Evolutionary conservation across 2,888 invertebrate species (phyloP), one percentile per base, ranked within the genome.

Genomic region (Corythucha ciliata): DNA sequence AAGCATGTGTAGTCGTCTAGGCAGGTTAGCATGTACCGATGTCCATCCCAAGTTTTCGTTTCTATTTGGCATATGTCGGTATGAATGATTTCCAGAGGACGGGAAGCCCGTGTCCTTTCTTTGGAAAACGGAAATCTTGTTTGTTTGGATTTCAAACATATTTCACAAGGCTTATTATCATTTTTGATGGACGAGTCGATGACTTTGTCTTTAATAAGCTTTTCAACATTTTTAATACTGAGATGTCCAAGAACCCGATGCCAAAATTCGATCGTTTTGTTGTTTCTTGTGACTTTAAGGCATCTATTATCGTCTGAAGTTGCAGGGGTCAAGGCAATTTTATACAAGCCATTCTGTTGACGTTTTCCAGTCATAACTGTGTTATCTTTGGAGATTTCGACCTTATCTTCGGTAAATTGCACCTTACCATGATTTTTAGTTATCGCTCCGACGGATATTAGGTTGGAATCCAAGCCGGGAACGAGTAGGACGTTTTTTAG

Each of bases 81-180:
- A 34, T 60, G 58, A 10, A 61, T 44, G 10, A 58, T 24, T 26
- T 59, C 52, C 18, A 59, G 34, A 3, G 49, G 44, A 27, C 52
- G 36, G 2, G 27, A 12, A 7, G 61, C 59, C 33, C 58, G 53
- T 7, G 25, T 36, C 24, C 50, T 57, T 26, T 47, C 34, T 10
- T 46, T 45, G 34, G 49, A 33, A 47, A 62, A 60, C 29, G 63
- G 63, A 44, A 63, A 61, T 4, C 57, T 52, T 10, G 61, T 60
- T 36, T 58, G 47, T 55, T 63, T 63, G 32, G 59, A 58, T 47
- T 62, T 51, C 5, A 61, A 34, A 47, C 62, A 64, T 6, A 42
- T 20, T 51, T 60, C 52, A 51, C 59, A 61, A 7, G 40, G 24
- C 26, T 49, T 25, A 27, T 56, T 53, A 21, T 48, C 20, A 1